Base-by-base conservation (phyloP, 2,113 vertebrate species). In the Plecotus auritus region DNA sequence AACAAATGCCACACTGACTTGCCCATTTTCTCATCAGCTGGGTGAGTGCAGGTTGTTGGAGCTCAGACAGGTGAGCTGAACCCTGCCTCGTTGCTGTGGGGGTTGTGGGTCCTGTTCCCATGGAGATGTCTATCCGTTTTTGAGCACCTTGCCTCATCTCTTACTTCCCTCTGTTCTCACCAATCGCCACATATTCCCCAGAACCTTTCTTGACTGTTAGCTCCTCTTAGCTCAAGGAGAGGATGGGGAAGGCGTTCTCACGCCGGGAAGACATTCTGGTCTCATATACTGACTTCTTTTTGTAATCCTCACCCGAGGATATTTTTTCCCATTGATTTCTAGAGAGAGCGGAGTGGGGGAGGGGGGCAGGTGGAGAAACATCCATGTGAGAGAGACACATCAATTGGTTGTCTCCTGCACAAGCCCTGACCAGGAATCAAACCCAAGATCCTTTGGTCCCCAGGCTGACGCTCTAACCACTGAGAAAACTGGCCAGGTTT, bases 1-100 rank as follows among this genome's bases (percentile, higher is more conserved):
- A 97, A 80, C 30, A 88, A 90, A 86, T 56, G 28, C 77, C 84
- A 84, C 73, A 22, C 32, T 30, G 12, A 85, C 56, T 42, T 22
- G 67, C 74, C 70, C 64, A 9, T 84, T 51, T 89, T 61, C 42
- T 56, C 14, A 5, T 51, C 28, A 6, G 49, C 32, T 13, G 16
- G 28, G 51, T 80, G 56, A 45, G 30, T 56, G 37, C 66, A 77
- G n/a, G 54, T 74, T 40, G 10, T 32, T n/a, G 67, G 37, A 42
- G 20, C 47, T 47, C 16, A 14, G 76, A 40, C 66, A 51, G 13
- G 13, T 4, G 22, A 54, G 85, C 28, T 2, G 5, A 42, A 20
- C 32, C 42, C 26, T 5, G 59, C 72, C 80, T 54, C 35, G 9
- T 23, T 37, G 72, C 26, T n/a, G 1, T 7, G 0, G 49, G 73